These are phyloP conservation scores for Limnephilus auricula DNA, from an alignment of 2,888 invertebrate species.

Conservation along the genomic window DNA sequence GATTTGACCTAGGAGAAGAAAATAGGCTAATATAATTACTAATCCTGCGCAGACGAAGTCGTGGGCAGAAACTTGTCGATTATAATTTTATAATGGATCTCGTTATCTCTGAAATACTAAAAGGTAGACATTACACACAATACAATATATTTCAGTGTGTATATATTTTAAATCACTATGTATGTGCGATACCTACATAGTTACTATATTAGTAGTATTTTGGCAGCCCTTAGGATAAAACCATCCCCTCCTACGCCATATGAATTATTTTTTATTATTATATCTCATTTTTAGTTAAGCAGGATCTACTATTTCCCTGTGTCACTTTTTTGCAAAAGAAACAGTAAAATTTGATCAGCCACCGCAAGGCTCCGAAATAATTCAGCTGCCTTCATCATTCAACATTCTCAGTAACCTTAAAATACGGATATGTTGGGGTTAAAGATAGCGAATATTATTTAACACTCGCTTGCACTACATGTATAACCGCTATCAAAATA, in stretches of 20 bases:
- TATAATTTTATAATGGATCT: too few species aligned
- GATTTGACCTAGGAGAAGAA: too few species aligned
- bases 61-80: too few species aligned
- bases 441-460: background rate
- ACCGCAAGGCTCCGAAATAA: slow-evolving; percentile 17
- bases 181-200: background rate
- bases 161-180: background rate
- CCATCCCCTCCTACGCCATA: background rate
- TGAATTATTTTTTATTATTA: slow-evolving; percentile 14
- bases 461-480: background rate
- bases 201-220: background rate
- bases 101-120: background rate
- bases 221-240: background rate
- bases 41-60: too few species aligned
- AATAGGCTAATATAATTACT: too few species aligned
- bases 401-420: slow-evolving; percentile 7
- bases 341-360: slow-evolving; percentile 32
- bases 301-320: background rate
- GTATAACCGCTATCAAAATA: background rate
- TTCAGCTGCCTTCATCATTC: slow-evolving; percentile 9
- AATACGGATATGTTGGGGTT: slow-evolving; percentile 3
- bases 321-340: background rate
- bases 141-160: background rate
- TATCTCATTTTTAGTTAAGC: slow-evolving; percentile 12
- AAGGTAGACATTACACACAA: background rate